Evolutionary conservation across 2,888 invertebrate genomes (phyloP).

Genomic region (Eupithecia subumbrata): DNA sequence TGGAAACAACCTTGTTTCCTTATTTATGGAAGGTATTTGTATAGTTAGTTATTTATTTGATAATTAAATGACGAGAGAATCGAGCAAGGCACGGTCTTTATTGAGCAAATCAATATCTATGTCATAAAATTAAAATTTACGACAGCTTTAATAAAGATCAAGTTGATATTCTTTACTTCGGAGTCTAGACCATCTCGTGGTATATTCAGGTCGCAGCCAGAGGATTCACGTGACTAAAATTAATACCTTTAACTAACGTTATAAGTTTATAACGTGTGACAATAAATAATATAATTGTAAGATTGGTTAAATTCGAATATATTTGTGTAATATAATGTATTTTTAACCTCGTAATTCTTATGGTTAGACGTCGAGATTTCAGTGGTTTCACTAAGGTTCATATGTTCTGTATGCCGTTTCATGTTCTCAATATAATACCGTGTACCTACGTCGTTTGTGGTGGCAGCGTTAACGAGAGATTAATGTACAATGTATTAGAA

Average conservation of each 20-base stretch:
- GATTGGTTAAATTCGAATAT: background rate
- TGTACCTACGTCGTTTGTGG: slow-evolving; percentile 35
- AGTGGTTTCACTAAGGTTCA: background rate
- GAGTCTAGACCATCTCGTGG: background rate
- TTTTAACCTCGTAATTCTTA: background rate
- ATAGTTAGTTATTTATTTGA: background rate
- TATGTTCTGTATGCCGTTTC: background rate
- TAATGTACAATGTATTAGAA: background rate
- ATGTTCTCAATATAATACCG: background rate
- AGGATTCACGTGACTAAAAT: background rate
- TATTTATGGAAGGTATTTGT: background rate
- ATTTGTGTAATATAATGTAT: background rate
- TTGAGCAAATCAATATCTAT: background rate
- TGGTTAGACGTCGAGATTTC: background rate
- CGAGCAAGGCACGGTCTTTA: too few relatives aligned
- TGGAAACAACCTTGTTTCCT: background rate
- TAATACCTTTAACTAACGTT: background rate
- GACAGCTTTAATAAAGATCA: background rate
- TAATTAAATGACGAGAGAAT: background rate
- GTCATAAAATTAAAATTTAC: background rate
- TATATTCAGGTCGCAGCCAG: background rate
- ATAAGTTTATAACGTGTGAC: background rate
- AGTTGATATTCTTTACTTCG: background rate
- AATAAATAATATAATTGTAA: background rate
- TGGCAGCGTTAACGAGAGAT: slow-evolving; percentile 43